Conservation (phyloP, 2,888 invertebrate genomes). For the Euplagia quadripunctaria region DNA sequence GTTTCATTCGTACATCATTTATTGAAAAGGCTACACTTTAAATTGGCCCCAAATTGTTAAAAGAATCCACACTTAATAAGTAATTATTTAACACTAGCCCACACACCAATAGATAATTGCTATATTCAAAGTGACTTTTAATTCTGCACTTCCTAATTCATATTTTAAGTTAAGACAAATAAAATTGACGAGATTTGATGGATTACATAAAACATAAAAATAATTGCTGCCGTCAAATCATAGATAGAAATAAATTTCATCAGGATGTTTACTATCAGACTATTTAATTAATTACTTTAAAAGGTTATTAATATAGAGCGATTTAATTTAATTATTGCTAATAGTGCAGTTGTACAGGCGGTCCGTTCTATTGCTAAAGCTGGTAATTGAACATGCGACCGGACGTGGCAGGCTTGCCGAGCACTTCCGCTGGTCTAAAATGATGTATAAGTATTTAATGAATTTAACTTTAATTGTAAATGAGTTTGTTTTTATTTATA, state of each 20-base stretch:
- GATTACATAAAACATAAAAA: background rate
- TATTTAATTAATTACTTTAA: constrained; percentile 12
- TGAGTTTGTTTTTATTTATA: background rate
- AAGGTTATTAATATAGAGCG: constrained; percentile 5
- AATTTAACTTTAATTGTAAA: constrained; percentile 3
- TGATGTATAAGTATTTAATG: constrained; percentile 26
- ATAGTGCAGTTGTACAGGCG: constrained; percentile 5
- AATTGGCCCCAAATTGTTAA: too few species aligned
- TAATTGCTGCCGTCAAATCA: background rate
- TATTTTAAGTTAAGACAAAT: background rate
- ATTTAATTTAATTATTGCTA: constrained; percentile 16
- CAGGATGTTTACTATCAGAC: background rate
- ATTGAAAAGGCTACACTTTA: too few species aligned
- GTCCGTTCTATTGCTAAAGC: constrained; percentile 2
- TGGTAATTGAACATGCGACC: constrained; percentile 34
- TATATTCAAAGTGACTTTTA: background rate
- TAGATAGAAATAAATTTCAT: background rate
- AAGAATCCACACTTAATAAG: too few species aligned
- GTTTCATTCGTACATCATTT: too few species aligned
- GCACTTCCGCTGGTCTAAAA: constrained; percentile 39
- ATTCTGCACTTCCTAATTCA: background rate
- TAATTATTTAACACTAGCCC: too few species aligned
- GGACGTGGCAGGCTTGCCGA: constrained; percentile 33
- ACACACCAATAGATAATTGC: background rate
- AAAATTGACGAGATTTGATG: background rate